These are phyloP conservation scores for Sycobia sp. DNA, from an alignment of 1,140 invertebrate species.

Conservation along the genomic window DNA sequence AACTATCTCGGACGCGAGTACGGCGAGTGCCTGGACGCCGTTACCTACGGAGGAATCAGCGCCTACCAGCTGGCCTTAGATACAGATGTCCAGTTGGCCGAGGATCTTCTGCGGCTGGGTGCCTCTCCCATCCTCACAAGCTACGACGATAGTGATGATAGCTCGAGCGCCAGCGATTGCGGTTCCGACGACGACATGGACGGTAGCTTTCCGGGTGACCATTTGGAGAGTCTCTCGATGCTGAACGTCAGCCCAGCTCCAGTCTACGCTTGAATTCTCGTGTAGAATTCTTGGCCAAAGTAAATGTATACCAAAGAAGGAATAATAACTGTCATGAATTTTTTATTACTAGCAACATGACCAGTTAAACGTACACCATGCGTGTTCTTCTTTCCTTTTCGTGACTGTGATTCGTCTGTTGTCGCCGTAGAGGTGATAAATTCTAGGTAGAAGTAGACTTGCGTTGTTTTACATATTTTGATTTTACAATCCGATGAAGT, in stretches of 20 bases:
- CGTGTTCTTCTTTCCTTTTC: too few species aligned
- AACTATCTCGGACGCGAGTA: not conserved
- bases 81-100: not conserved
- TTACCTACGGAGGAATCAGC: constrained; percentile 1
- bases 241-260: not conserved
- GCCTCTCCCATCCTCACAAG: not conserved
- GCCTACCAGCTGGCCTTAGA: constrained; percentile 17
- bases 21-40: not conserved
- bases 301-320: not conserved
- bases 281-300: not conserved
- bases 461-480: too few species aligned
- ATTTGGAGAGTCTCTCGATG: not conserved
- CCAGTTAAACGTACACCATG: not conserved
- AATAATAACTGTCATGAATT: too few species aligned
- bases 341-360: not conserved
- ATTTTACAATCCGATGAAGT: too few species aligned
- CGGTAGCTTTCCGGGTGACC: not conserved
- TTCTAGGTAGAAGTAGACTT: too few species aligned
- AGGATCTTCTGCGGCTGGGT: constrained; percentile 1
- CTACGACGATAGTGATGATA: not conserved
- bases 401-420: too few species aligned
- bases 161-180: not conserved
- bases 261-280: not conserved
- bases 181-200: constrained; percentile 8
- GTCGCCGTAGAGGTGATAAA: too few species aligned